Conservation (phyloP, 2,113 vertebrate genomes). For the Bothrops jararaca region DNA sequence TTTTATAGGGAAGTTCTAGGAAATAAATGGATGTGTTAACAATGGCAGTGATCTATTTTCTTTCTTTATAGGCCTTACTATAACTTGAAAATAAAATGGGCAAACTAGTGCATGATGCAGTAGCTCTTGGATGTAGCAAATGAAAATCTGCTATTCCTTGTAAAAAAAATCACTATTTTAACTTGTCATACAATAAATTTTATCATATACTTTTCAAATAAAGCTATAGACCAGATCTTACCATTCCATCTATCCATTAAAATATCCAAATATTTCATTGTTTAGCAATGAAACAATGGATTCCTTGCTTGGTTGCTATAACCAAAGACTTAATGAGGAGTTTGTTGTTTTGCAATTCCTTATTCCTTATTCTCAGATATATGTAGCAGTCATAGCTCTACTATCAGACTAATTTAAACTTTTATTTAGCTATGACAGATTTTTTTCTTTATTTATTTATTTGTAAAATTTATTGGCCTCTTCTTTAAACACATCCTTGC, state of each 20-base stretch:
- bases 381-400: not conserved
- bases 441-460: no score
- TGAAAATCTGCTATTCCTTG: not conserved
- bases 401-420: not conserved
- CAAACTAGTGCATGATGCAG: not conserved
- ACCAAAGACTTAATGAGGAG: not conserved
- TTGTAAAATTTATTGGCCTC: no score
- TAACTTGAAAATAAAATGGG: constrained; percentile 40
- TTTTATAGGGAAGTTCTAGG: constrained; percentile 56
- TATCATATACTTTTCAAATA: not conserved
- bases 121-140: not conserved
- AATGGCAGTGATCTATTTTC: constrained; percentile 55
- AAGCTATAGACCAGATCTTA: not conserved
- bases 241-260: not conserved
- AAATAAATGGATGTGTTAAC: constrained; percentile 50
- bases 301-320: not conserved
- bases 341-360: not conserved
- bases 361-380: not conserved
- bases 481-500: not conserved
- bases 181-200: not conserved
- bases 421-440: not conserved
- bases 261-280: not conserved
- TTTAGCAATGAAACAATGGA: not conserved
- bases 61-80: constrained; percentile 59
- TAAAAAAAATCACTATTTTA: not conserved